A percentile compares a stretch with the other conserved stretches of the same genome.
Conservation (phyloP, 2,888 invertebrate genomes). For the Leptinotarsa peninsularis region DNA sequence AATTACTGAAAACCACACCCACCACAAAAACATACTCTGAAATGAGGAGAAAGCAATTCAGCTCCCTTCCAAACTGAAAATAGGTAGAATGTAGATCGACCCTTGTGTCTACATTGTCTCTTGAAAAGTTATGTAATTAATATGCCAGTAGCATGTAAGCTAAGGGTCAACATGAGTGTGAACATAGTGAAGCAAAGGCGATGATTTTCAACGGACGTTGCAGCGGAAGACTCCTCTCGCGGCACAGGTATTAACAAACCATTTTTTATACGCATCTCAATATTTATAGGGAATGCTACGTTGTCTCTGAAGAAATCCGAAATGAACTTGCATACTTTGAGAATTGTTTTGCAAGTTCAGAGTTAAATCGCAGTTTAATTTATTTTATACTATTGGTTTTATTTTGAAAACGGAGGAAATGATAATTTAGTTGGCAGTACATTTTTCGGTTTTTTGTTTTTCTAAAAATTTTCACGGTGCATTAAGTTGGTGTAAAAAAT, state of each 20-base stretch:
- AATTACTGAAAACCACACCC: not conserved
- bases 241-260: slow-evolving; percentile 73
- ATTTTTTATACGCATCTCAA: slow-evolving; percentile 62
- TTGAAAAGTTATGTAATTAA: slow-evolving; percentile 58
- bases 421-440: too few relatives aligned
- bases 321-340: too few relatives aligned
- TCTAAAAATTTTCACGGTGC: too few relatives aligned
- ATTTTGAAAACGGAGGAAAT: too few relatives aligned
- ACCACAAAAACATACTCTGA: slow-evolving; percentile 16
- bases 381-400: too few relatives aligned
- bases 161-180: slow-evolving; percentile 55
- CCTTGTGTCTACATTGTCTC: slow-evolving; percentile 52
- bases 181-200: slow-evolving; percentile 53
- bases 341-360: too few relatives aligned
- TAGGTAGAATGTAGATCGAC: slow-evolving; percentile 55
- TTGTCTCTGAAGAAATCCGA: too few relatives aligned
- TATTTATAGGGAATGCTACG: slow-evolving; percentile 33
- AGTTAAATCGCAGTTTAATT: too few relatives aligned
- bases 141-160: slow-evolving; percentile 62
- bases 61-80: slow-evolving; percentile 31
- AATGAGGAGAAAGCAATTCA: slow-evolving; percentile 10
- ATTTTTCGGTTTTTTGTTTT: too few relatives aligned
- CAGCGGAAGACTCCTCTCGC: slow-evolving; percentile 62
- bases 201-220: slow-evolving; percentile 53
- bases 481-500: too few relatives aligned